Base-by-base conservation (phyloP, 2,113 vertebrate species). In the Callipepla squamata region DNA sequence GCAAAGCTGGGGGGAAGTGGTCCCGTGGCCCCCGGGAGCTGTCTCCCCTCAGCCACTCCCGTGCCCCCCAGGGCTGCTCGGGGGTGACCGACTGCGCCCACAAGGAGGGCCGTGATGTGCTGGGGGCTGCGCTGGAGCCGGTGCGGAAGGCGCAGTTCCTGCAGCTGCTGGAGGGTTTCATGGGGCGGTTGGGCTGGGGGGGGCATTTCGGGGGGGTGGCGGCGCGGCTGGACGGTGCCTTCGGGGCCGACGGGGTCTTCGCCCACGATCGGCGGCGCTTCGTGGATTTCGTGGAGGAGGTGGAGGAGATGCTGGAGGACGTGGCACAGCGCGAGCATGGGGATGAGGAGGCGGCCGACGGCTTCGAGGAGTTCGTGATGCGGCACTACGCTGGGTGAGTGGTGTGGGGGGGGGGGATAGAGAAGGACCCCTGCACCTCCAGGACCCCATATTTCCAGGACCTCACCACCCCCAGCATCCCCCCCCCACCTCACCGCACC, bases 261-360 rank as follows among this genome's bases (percentile, higher is more conserved):
- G 95, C 96, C 45, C 99, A 99, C 0, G 97, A 99, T 83, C 98
- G 96, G 74, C 97, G 98, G 79, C 98, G 97, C 55, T 99, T 99
- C 53, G 90, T 96, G 1, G 98, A 99, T 76, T 99, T 99, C 19
- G 98, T 98, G 61, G 98, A 99, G 6, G 98, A 99, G 2, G 57
- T 99, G 88, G 98, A 96, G 17, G 98, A 99, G n/a, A 97, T 99
- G 87, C 96, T 99, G 86, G 99, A 99, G 93, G 98, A 98, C 68
- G 92, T 98, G 95, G 99, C 98, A 0, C 89, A 97, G 89, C 89
- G 42, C 15, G 96, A 98, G 32, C 91, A 63, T 3, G 97, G 97
- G 0, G 36, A 97, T 14, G 97, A 99, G 9, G 95, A 99, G 0
- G 98, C 97, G 2, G 98, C 98, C 69, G 98, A 99, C 1, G 97